phyloP scores from a whole-genome alignment of 2,113 vertebrate species.

The Zingel zingel region DNA sequence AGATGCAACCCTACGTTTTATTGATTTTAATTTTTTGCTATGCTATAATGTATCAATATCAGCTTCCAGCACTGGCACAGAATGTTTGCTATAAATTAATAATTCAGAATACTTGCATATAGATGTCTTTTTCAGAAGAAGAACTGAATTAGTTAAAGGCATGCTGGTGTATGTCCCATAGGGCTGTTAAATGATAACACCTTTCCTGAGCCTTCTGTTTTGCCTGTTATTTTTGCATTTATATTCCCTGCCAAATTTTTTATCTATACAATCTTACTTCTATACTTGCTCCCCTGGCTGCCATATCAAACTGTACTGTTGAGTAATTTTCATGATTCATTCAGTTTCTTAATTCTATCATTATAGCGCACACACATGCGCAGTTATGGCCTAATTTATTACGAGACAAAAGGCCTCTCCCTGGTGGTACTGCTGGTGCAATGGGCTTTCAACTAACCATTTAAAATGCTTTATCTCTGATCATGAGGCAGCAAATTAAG shows the following conservation, averaged over 20 bases:
- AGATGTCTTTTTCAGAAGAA: background rate
- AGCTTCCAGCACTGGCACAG: background rate
- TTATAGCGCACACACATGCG: background rate
- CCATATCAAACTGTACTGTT: constrained; percentile 9
- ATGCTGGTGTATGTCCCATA: background rate
- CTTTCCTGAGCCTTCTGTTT: constrained; percentile 24
- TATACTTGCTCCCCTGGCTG: constrained; percentile 20
- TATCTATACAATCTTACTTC: constrained; percentile 2
- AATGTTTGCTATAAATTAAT: constrained; percentile 19
- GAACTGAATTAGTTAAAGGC: constrained; percentile 11
- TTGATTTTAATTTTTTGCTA: too few species aligned
- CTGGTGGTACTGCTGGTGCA: constrained; percentile 32
- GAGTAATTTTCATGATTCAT: constrained; percentile 47
- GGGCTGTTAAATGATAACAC: constrained; percentile 33
- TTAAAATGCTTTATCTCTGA: constrained; percentile 58
- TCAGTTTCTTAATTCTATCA: constrained; percentile 29
- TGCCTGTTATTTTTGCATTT: constrained; percentile 25
- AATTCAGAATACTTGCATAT: constrained; percentile 5
- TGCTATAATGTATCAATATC: background rate
- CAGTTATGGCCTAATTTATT: constrained; percentile 43
- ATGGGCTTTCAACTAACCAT: constrained; percentile 53
- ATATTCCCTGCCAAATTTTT: constrained; percentile 4
- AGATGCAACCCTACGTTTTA: background rate
- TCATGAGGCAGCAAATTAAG: constrained; percentile 52
- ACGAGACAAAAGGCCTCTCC: constrained; percentile 43